These are phyloP conservation scores for Numenius phaeopus DNA, from an alignment of 2,797 vertebrate genomes.

Conservation along the genomic window DNA sequence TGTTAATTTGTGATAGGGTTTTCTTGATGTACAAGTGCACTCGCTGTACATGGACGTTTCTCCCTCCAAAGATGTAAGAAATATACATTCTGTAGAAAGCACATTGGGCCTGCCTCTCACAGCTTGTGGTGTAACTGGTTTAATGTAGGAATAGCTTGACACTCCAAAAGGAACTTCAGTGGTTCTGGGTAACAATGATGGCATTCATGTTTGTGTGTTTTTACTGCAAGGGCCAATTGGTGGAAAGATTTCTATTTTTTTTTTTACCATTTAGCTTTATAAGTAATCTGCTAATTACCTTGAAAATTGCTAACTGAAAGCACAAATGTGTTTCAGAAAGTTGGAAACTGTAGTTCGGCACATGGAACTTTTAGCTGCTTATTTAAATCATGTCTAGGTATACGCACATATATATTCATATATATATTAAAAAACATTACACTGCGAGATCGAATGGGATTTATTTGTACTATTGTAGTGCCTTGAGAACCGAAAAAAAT, in stretches of 20 bases:
- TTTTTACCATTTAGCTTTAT: background rate
- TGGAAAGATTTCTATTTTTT: background rate
- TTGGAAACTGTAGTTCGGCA: background rate
- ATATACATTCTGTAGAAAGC: background rate
- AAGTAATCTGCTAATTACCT: conserved; percentile 27
- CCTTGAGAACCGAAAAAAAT: background rate
- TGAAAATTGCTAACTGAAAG: background rate
- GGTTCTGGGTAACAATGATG: background rate
- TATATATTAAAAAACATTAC: background rate
- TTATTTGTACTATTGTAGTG: background rate
- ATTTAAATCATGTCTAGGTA: background rate
- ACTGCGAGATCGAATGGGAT: background rate
- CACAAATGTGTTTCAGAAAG: background rate
- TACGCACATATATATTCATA: too few species aligned
- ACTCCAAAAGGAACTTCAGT: background rate
- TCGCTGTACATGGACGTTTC: background rate
- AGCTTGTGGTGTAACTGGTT: background rate
- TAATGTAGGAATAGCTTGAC: background rate
- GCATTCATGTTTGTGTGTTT: conserved; percentile 45
- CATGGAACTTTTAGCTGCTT: background rate
- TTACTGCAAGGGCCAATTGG: background rate
- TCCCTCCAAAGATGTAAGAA: background rate
- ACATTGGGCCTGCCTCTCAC: background rate
- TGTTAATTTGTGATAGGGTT: background rate
- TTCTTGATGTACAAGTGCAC: background rate